Base-by-base conservation (phyloP, 2,113 vertebrate species). In the Saccopteryx bilineata region DNA sequence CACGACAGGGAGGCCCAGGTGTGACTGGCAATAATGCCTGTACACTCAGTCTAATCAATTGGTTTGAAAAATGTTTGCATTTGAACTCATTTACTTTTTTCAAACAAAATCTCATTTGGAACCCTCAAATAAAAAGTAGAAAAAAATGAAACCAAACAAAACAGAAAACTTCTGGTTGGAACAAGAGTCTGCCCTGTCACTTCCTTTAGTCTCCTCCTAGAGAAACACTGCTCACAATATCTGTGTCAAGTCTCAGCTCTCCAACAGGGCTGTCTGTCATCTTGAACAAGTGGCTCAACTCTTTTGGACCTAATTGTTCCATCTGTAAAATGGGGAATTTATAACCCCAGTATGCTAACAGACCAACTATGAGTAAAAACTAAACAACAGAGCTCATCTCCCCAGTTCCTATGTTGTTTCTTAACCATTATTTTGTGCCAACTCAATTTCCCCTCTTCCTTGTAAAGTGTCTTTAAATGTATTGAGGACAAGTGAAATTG, bases 1-100 rank as follows among this genome's bases (percentile, higher is more conserved):
- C 39, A 39, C 39, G 39, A 39, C 39, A 84, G 13, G n/a, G 65
- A 61, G 23, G 19, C 18, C 61, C 7, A 9, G 26, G n/a, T 18
- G 78, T 74, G 31, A 74, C 19, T 74, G 2, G 9, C 7, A 65
- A 50, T 18, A 68, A 91, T 50, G 18, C 71, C 50, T 54, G 28
- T 21, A 68, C 6, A 26, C 6, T 68, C 14, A 74, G 11, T 65
- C 14, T 19, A 56, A 78, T 66, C 12, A 54, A 48, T 50, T 7
- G 21, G 76, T 54, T 81, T 54, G 74, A 93, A 69, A 76, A 54
- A 76, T 60, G 14, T 86, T 76, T 75, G 72, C 79, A 66, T 90
- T 46, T 72, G 61, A 88, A 84, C 9, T 10, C 31, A 75, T 87
- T 63, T 50, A 89, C 74, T 79, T 78, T 75, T 72, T 31, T 78